Base-by-base conservation (phyloP, 2,113 vertebrate species). In the Gymnogyps californianus region DNA sequence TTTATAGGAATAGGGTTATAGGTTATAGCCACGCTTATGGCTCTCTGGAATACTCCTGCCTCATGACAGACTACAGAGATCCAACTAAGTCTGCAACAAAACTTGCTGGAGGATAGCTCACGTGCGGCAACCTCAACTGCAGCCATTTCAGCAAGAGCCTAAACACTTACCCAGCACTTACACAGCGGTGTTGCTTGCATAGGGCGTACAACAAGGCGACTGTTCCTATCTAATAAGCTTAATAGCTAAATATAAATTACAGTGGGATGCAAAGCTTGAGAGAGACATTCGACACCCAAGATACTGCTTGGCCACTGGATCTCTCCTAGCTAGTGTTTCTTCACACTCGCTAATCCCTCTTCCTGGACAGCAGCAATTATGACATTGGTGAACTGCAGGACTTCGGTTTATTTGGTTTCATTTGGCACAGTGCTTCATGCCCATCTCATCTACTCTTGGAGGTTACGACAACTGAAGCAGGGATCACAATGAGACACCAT, bases 161-260 rank as follows among this genome's bases (percentile, higher is more conserved):
- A 12, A 92, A 51, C 51, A 21, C 29, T 75, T 38, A 47, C 54
- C 64, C 91, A 59, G 87, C 89, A 78, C 64, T 81, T 40, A 55
- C 76, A 28, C 64, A 85, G 85, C 5, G 3, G 89, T 11, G 36
- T 26, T 49, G 86, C 89, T 55, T 4, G 49, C 78, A 66, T 5
- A 15, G 3, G 1, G 81, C 1, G 1, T 16, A 51, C 14, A 76
- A 61, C 16, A 13, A 84, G 57, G 84, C 75, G 91, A 52, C 81
- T 95, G 70, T 4, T 94, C 51, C 93, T 17, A 79, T 49, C 87
- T 58, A n/a, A 58, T 57, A 79, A 89, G 69, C 66, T 82, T 61
- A 94, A 90, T 40, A 89, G 96, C 87, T 90, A 93, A 96, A 95
- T 94, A 97, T 90, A 96, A 93, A 91, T 93, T 90, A 85, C 52